Base-by-base conservation (phyloP, 1,140 invertebrate species). In the Patella vulgata region DNA sequence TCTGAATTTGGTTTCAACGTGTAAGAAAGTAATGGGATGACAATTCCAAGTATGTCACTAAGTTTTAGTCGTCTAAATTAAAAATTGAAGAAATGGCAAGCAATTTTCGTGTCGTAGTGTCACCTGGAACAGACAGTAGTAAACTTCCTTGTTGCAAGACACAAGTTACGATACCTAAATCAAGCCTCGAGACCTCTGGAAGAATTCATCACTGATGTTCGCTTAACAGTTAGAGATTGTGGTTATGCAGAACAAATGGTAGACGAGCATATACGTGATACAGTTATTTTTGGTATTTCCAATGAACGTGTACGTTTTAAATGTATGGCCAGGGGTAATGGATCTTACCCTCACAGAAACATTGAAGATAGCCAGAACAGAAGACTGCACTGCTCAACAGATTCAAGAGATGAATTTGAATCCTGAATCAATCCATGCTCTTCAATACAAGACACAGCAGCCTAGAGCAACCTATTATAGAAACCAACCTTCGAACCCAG, bases 201-300 rank as follows among this genome's bases (percentile, higher is more conserved):
- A 17, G 31, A 36, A 36, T 3, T 48, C 23, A 11, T 48, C 12
- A 17, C 1, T 12, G 23, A 25, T 19, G 23, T 12, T 21, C 11
- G 23, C 46, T n/a, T 43, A 60, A 30, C 14, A 53, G n/a, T 55
- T n/a, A 17, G 17, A 56, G n/a, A n/a, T n/a, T n/a, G n/a, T n/a
- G n/a, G n/a, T n/a, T n/a, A n/a, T n/a, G n/a, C n/a, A n/a, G 33
- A 36, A 8, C 25, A 50, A 19, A 14, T 36, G 8, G n/a, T n/a
- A 12, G 46, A 59, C 2, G 57, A 36, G 36, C 17, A 25, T 21
- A 50, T 59, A 0, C 23, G 57, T 31, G 46, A 59, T 39, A 19
- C n/a, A 36, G 40, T 59, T 21, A 39, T 59, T 17, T 25, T 21
- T 17, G 57, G 57, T 30, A 33, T 59, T 36, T 19, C 1, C 3